Base-by-base conservation (phyloP, 2,113 vertebrate genomes). In the Entosphenus tridentatus region DNA sequence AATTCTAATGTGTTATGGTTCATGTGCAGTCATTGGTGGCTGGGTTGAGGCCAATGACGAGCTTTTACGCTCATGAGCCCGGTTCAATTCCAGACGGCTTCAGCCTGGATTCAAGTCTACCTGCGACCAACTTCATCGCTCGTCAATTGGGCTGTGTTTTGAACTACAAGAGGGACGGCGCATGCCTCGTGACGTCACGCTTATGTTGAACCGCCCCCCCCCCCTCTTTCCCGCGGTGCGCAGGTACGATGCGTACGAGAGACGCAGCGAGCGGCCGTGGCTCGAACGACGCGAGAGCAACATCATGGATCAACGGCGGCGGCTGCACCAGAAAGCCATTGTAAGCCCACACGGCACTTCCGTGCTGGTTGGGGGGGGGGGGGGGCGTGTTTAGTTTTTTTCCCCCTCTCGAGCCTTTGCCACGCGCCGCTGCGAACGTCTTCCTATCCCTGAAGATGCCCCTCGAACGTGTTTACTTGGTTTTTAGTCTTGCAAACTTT, bases 241-340 rank as follows among this genome's bases (percentile, higher is more conserved):
- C 39, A 39, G 39, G 39, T 39, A 39, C 39, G 39, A 39, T 2
- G 21, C n/a, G 10, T 65, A 65, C 10, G 62, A 65, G 10, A 65
- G 62, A 21, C n/a, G 62, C 10, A n/a, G n/a, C 21, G 62, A 21
- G n/a, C 62, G 62, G n/a, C n/a, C 62, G 10, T 65, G 62, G 62
- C 62, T 65, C 21, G 62, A 65, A 21, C 62, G 62, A 65, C 62
- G 62, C 8, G 62, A 65, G 62, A 65, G 62, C 9, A 11, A 65
- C 10, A 10, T 65, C n/a, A 10, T 16, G 8, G 62, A 65, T 9
- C n/a, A 65, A 10, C 62, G 62, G n/a, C 21, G 62, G 62, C 62
- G 62, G 10, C n/a, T 65, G 62, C 62, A 65, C n/a, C 62, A 65
- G 62, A 65, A 65, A 65, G 62, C 62, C 62, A 65, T 65, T 11